A percentile compares a stretch with the other conserved stretches of the same genome.
Conservation (phyloP, 2,797 vertebrate species). For the Cottoperca gobio region DNA sequence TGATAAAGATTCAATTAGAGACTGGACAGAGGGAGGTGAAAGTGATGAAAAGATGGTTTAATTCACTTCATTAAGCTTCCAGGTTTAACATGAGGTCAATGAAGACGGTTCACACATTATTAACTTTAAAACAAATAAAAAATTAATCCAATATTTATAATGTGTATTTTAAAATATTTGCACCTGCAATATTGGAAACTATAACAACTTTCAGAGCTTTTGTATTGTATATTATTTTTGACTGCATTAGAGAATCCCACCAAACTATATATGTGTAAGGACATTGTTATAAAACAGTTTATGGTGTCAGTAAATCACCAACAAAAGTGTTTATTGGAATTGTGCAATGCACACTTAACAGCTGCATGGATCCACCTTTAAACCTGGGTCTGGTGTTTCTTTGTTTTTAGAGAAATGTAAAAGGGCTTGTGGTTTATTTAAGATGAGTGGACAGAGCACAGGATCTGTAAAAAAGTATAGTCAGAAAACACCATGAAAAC, state of each 20-base stretch:
- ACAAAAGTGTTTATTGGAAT: background rate
- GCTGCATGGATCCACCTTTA: background rate
- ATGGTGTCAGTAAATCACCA: slow-evolving; percentile 1
- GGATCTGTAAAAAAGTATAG: background rate
- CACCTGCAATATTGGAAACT: background rate
- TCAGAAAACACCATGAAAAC: background rate
- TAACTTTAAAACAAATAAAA: background rate
- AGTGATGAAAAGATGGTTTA: slow-evolving; percentile 32
- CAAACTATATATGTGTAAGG: background rate
- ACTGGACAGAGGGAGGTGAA: slow-evolving; percentile 9
- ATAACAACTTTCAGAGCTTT: background rate
- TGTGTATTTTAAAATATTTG: no score
- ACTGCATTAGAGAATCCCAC: no score
- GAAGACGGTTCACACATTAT: background rate
- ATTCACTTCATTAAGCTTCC: slow-evolving; percentile 14
- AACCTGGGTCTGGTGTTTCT: background rate
- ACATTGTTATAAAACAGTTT: background rate
- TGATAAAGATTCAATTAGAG: slow-evolving; percentile 19
- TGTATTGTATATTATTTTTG: background rate
- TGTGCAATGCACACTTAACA: background rate
- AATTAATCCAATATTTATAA: no score
- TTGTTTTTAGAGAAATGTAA: no score
- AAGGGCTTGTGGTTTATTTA: no score
- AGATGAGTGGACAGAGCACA: no score
- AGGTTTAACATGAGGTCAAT: slow-evolving; percentile 15